Conservation (phyloP, 2,113 vertebrate species). For the Laticauda colubrina region DNA sequence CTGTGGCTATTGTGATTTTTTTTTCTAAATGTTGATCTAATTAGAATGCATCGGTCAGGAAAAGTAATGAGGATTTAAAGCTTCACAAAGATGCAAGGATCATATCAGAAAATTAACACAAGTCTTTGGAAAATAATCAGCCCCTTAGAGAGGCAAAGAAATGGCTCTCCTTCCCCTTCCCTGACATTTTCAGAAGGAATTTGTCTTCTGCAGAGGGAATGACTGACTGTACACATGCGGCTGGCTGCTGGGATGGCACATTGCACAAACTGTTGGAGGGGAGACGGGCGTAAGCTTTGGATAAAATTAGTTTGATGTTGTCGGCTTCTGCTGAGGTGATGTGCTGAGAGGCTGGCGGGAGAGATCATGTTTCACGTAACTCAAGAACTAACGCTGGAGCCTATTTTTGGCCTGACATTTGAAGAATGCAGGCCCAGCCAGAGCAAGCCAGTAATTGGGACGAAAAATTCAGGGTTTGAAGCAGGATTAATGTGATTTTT, state of each 20-base stretch:
- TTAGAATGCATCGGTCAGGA: conserved; percentile 83
- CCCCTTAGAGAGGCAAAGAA: conserved; percentile 61
- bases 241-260: not conserved
- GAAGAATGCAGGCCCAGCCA: not conserved
- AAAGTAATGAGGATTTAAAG: conserved; percentile 82
- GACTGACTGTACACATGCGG: rapidly evolving
- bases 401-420: not conserved
- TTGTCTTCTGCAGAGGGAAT: conserved; percentile 24
- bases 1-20: conserved; percentile 80
- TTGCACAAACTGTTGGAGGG: not conserved
- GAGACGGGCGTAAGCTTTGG: not conserved
- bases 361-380: not conserved
- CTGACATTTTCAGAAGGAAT: conserved; percentile 44
- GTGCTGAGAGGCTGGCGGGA: not conserved
- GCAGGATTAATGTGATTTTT: not conserved
- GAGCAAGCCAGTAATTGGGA: not conserved
- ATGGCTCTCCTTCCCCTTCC: conserved; percentile 35
- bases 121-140: conserved; percentile 75
- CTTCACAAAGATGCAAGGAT: conserved; percentile 77
- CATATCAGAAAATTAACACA: conserved; percentile 80
- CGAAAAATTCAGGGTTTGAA: not conserved
- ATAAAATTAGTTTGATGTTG: conserved; percentile 19
- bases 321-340: not conserved
- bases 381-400: not conserved
- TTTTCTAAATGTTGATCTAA: conserved; percentile 78